Evolutionary conservation across 2,113 vertebrate genomes (phyloP).

Genomic region (Hipposideros armiger): DNA sequence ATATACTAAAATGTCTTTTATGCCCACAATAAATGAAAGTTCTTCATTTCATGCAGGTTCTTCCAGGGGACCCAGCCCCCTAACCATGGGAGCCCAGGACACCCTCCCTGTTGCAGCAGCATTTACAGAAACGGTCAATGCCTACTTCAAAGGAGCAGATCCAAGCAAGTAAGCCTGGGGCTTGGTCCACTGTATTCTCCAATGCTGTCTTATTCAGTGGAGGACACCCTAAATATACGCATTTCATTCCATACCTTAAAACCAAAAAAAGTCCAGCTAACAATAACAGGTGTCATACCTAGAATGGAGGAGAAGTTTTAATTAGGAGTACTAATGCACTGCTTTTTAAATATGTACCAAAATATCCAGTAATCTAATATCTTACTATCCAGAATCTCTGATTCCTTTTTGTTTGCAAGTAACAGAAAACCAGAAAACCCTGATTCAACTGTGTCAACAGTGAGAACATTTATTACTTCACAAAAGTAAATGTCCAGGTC

Average conservation of each 20-base stretch:
- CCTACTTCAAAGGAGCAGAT: constrained; percentile 99
- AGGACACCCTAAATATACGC: background rate
- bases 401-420: background rate
- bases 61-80: constrained; percentile 96
- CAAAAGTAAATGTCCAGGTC: background rate
- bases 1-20: background rate
- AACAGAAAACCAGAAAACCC: background rate
- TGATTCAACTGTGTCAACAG: background rate
- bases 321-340: background rate
- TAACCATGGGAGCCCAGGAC: constrained; percentile 99
- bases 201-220: background rate
- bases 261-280: background rate
- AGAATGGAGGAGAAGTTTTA: background rate
- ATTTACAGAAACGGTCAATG: constrained; percentile 98
- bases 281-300: background rate
- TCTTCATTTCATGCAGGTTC: constrained; percentile 90
- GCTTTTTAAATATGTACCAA: background rate
- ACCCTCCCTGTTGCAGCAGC: constrained; percentile 98
- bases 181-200: background rate
- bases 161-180: constrained; percentile 94
- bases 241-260: background rate
- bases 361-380: background rate
- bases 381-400: background rate
- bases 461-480: background rate
- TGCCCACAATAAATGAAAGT: constrained; percentile 59